Evolutionary conservation across 2,797 vertebrate genomes (phyloP).

Genomic region (Hydrolagus colliei): DNA sequence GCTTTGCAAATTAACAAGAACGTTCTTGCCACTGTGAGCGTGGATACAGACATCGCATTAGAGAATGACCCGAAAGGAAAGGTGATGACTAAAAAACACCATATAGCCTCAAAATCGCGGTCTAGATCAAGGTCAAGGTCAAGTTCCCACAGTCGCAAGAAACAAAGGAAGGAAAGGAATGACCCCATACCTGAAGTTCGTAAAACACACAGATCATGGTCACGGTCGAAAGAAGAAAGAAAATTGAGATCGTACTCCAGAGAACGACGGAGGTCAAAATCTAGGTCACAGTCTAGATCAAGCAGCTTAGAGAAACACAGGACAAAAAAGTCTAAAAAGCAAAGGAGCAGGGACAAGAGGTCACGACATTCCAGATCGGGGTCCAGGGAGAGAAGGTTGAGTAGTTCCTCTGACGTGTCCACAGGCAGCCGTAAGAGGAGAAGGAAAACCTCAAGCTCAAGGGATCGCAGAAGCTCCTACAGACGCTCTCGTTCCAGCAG

Average conservation of each 20-base stretch:
- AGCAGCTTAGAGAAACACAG: background rate
- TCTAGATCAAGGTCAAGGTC: slow-evolving; percentile 55
- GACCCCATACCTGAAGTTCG: background rate
- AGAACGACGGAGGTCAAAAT: slow-evolving; percentile 41
- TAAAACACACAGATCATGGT: background rate
- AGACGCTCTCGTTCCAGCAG: slow-evolving; percentile 55
- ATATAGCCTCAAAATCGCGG: slow-evolving; percentile 10
- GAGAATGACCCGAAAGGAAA: slow-evolving; percentile 1
- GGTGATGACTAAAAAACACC: background rate
- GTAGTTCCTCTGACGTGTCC: slow-evolving; percentile 49
- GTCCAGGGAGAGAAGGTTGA: slow-evolving; percentile 51
- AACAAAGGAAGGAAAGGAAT: slow-evolving; percentile 41
- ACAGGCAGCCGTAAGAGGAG: slow-evolving; percentile 45
- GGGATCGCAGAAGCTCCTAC: slow-evolving; percentile 52
- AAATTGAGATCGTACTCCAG: slow-evolving; percentile 34
- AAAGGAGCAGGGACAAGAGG: slow-evolving; percentile 6
- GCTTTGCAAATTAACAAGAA: background rate
- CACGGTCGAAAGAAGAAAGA: slow-evolving; percentile 32
- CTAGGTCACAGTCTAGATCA: slow-evolving; percentile 42
- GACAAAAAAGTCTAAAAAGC: background rate
- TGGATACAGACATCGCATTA: slow-evolving; percentile 8
- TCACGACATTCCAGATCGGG: slow-evolving; percentile 36
- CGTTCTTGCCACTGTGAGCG: background rate
- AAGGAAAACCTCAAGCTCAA: slow-evolving; percentile 40
- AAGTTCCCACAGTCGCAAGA: slow-evolving; percentile 51